Base-by-base conservation (phyloP, 2,797 vertebrate genomes). In the Gymnoscopelus braueri region DNA sequence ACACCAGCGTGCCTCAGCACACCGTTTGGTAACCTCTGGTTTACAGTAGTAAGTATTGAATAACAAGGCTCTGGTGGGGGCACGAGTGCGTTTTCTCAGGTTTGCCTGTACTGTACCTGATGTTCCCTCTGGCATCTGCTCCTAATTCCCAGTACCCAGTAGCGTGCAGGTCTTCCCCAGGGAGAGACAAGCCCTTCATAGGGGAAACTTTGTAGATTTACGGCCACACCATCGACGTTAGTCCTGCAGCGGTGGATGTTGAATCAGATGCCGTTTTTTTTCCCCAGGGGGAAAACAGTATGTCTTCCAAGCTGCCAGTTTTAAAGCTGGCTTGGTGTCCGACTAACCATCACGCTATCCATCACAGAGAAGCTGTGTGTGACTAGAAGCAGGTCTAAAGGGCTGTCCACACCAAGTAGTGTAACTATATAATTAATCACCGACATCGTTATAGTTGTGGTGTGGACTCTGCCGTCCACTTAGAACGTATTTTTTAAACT, bases 121-220 rank as follows among this genome's bases (percentile, higher is more conserved):
- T 51, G 61, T 73, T 78, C 78, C 84, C 77, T 75, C 32, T 67
- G 72, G 77, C 78, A 82, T 80, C 77, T 84, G 78, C 79, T 86
- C 62, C 15, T 65, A 67, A 81, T 81, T 80, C 65, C 61, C 60
- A 2, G 68, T 50, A 13, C 65, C 61, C 60, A 2, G 68, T 50
- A 13, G 84, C 39, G 7, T 9, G 39, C 5, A 10, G 7, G 35
- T 69, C 78, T 65, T 79, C 78, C 75, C 15, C 78, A 79, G 72
- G 79, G 80, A 83, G 73, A 70, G 70, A 67, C 53, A 71, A 77
- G 66, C 80, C 71, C 68, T 10, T 9, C 39, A 11, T 72, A 81
- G 71, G 60, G 60, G 67, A 75, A 82, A 65, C 56, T 69, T 15
- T 69, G 66, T 24, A 67, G 84, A 78, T 88, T 87, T 80, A 83